Percentiles rank a stretch among this genome's conserved stretches.
phyloP scores from a whole-genome alignment of 1,140 invertebrate genomes.

The Dinoponera quadriceps region DNA sequence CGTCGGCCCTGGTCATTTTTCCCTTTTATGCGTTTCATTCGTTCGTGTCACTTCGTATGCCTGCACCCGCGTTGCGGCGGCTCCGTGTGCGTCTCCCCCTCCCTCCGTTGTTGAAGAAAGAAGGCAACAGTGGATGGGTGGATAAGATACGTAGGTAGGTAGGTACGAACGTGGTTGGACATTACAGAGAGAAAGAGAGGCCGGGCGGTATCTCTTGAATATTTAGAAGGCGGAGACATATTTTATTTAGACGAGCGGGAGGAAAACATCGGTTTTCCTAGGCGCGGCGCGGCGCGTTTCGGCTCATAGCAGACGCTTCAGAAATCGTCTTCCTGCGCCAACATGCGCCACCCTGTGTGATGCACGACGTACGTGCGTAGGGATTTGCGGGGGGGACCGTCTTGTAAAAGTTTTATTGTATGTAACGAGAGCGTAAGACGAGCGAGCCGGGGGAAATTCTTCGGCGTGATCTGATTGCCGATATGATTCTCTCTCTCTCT shows the following conservation, averaged over 20 bases:
- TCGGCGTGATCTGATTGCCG: constrained; percentile 21
- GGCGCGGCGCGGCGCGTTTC: constrained; percentile 21
- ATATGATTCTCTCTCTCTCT: not conserved
- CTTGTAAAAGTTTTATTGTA: constrained; percentile 26
- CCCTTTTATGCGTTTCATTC: constrained; percentile 83
- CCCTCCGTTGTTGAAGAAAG: constrained; percentile 28
- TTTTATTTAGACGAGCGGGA: constrained; percentile 77
- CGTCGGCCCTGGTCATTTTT: constrained; percentile 81
- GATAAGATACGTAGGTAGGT: too few relatives aligned
- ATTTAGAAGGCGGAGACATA: constrained; percentile 79
- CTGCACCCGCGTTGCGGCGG: constrained; percentile 50
- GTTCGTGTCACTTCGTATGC: constrained; percentile 79
- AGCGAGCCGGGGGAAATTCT: constrained; percentile 2
- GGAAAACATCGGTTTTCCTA: constrained; percentile 65
- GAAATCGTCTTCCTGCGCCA: constrained; percentile 21
- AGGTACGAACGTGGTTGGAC: not conserved
- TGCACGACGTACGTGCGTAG: not conserved
- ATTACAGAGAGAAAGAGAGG: constrained; percentile 13
- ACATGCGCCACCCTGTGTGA: not conserved
- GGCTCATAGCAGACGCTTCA: constrained; percentile 35
- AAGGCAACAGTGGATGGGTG: not conserved
- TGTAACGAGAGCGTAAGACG: constrained; percentile 32
- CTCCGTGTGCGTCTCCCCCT: constrained; percentile 24
- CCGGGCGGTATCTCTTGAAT: constrained; percentile 74
- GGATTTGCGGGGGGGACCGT: constrained; percentile 16